Evolutionary conservation across 2,888 invertebrate genomes (phyloP).

Genomic region (Phasia obesa): DNA sequence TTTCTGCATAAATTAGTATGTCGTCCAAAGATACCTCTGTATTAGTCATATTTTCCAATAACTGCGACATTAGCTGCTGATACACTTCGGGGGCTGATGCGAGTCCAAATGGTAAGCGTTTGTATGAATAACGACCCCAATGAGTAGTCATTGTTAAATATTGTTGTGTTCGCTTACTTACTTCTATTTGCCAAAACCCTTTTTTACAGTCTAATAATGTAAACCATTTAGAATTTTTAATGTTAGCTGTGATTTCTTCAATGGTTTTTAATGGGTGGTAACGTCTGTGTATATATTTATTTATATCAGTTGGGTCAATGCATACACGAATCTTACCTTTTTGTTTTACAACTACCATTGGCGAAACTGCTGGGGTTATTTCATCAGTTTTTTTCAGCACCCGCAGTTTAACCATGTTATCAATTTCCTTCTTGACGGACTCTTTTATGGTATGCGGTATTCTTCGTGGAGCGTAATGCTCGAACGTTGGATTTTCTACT

Average conservation of each 20-base stretch:
- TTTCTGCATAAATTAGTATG: constrained; percentile 72
- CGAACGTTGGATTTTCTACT: constrained; percentile 66
- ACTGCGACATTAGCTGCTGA: constrained; percentile 69
- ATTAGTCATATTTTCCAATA: constrained; percentile 66
- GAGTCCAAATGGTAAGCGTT: constrained; percentile 67
- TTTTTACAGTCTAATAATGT: constrained; percentile 65
- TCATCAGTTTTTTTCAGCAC: constrained; percentile 54
- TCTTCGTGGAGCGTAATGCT: too few relatives aligned
- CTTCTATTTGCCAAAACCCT: constrained; percentile 72
- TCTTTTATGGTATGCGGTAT: constrained; percentile 63
- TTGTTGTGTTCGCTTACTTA: too few relatives aligned
- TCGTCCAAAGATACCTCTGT: constrained; percentile 73
- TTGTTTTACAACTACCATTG: constrained; percentile 60
- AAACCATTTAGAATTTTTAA: constrained; percentile 65
- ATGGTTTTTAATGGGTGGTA: constrained; percentile 66
- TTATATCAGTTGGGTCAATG: too few relatives aligned
- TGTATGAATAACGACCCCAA: constrained; percentile 51
- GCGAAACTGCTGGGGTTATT: constrained; percentile 58
- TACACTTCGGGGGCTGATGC: constrained; percentile 74
- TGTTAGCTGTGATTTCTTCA: constrained; percentile 62
- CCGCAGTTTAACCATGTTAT: constrained; percentile 58
- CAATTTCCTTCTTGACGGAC: constrained; percentile 59
- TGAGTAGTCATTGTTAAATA: constrained; percentile 9
- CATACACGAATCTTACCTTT: constrained; percentile 59
- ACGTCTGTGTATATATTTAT: too few relatives aligned